Evolutionary conservation across 2,113 vertebrate species (phyloP), one percentile per base, ranked within the genome.

Genomic region (Eudyptes chrysolophus): DNA sequence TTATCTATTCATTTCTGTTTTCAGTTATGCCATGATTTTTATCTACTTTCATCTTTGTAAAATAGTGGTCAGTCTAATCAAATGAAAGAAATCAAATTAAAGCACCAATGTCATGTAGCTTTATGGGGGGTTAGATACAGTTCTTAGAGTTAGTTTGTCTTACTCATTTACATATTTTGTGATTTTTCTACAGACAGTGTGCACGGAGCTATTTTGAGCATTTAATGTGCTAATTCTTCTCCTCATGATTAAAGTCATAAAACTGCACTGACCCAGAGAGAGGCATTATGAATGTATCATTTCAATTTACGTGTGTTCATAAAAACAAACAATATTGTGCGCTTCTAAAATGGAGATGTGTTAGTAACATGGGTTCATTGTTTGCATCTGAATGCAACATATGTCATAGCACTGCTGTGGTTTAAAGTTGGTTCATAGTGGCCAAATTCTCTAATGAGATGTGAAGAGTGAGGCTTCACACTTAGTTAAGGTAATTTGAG

Each of bases 211-310:
- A 58, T 96, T 95, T 93, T 90, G 68, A 96, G 60, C 85, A 51
- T 77, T 80, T 88, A 80, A 87, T 74, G 22, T 93, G 70, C 58
- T 92, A 88, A 86, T 94, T 90, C 88, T 95, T 88, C 72, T 84
- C 55, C 27, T 92, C 40, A 5, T 74, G 71, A 94, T 96, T 87
- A 74, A 94, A 92, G 61, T 85, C 30, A 38, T 89, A 95, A 97
- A 89, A 68, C 66, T 65, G 40, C 64, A 82, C 44, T 93, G 95
- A 95, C 92, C 89, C 72, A 91, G 57, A 89, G 93, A 96, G 66
- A 92, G 62, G 17, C 69, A 85, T 92, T 93, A 71, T 88, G 87
- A 93, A 89, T 89, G 58, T 92, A 25, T 90, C 77, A 89, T 92
- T 86, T 93, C 62, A 94, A 80, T 95, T 77, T 96, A 32, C 46